Evolutionary conservation across 2,888 invertebrate species (phyloP).

Genomic region (Nemoura dubitans): DNA sequence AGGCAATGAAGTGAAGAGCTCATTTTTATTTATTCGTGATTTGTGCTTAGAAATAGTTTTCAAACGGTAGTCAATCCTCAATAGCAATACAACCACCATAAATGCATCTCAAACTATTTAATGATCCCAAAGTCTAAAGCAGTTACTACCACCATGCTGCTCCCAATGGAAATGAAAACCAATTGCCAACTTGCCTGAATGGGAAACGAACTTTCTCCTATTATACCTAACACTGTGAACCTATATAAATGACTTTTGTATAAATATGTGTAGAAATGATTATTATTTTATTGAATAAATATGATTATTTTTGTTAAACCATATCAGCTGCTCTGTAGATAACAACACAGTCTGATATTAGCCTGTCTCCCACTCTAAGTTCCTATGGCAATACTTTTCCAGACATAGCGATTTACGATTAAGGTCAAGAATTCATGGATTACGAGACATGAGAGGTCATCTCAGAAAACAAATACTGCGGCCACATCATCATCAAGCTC

Average conservation of each 20-base stretch:
- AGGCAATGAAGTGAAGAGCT: neutral
- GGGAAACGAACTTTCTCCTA: neutral
- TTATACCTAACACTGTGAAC: neutral
- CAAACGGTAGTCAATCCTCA: neutral
- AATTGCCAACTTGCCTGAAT: neutral
- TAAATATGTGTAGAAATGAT: constrained; percentile 35
- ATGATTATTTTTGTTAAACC: constrained; percentile 40
- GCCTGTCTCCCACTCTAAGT: neutral
- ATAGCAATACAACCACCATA: neutral
- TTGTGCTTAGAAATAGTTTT: neutral
- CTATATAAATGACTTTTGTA: constrained; percentile 3
- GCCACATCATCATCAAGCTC: neutral
- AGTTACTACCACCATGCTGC: neutral
- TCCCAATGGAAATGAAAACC: neutral
- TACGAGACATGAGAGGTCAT: neutral
- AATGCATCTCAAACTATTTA: neutral
- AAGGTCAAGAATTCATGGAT: too few species aligned
- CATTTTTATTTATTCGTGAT: neutral
- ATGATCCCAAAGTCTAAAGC: neutral
- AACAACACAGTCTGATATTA: neutral
- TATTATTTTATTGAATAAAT: constrained; percentile 41
- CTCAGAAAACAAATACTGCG: neutral
- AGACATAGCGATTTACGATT: neutral
- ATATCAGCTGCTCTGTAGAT: constrained; percentile 16
- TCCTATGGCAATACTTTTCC: neutral